Evolutionary conservation across 2,113 vertebrate species (phyloP).

Genomic region (Sciurus niger): DNA sequence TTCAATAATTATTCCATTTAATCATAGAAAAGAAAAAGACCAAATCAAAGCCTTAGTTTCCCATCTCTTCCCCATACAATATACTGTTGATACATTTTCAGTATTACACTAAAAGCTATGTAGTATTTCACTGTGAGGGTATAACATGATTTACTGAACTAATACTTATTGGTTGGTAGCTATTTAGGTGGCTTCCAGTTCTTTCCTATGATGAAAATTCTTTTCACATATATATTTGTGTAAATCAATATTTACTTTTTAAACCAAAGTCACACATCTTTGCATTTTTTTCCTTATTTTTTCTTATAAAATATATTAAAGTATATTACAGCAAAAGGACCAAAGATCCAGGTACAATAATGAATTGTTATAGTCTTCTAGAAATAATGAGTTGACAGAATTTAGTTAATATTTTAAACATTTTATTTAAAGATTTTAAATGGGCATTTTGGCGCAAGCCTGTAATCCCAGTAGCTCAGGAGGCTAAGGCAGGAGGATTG

Average conservation of each 20-base stretch:
- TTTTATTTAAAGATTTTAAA: conserved; percentile 14
- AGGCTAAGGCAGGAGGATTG: too few relatives aligned
- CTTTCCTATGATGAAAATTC: neutral
- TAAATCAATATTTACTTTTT: conserved; percentile 3
- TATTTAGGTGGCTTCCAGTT: neutral
- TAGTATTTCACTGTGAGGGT: neutral
- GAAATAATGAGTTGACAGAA: neutral
- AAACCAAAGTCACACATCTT: neutral
- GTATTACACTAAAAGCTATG: neutral
- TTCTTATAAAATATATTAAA: conserved; percentile 25
- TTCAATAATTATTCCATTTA: conserved; percentile 49
- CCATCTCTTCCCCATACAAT: neutral
- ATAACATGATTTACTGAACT: neutral
- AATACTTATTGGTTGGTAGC: neutral
- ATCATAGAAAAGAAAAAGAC: neutral
- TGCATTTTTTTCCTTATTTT: neutral
- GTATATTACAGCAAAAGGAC: neutral
- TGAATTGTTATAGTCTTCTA: neutral
- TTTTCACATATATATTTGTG: neutral
- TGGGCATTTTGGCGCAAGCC: too few relatives aligned
- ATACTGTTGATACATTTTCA: neutral
- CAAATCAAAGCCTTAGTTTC: neutral
- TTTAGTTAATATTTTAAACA: conserved; percentile 35
- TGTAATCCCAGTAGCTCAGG: too few relatives aligned
- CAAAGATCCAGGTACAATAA: neutral